Evolutionary conservation across 1,140 invertebrate genomes (phyloP).

Genomic region (Portunus trituberculatus): DNA sequence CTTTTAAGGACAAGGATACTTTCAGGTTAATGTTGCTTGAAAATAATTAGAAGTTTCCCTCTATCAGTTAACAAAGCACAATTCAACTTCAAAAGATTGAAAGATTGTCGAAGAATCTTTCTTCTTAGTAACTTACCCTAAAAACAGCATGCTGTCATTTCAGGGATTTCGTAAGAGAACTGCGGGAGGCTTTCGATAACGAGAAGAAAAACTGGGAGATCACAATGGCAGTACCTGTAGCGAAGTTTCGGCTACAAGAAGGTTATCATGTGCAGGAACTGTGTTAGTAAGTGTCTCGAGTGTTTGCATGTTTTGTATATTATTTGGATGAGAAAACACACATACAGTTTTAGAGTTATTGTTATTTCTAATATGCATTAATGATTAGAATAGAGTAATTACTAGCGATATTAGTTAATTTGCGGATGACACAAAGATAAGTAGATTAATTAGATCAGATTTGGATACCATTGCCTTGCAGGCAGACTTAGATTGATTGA

Average conservation of each 20-base stretch:
- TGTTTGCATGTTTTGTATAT: not conserved
- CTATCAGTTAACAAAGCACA: not conserved
- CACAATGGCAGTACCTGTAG: slow-evolving; percentile 83
- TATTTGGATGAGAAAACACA: no score
- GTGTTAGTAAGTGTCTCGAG: slow-evolving; percentile 70
- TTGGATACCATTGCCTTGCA: no score
- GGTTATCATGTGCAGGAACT: slow-evolving; percentile 81
- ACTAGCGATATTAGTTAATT: no score
- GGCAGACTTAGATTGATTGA: no score
- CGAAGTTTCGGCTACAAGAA: slow-evolving; percentile 79
- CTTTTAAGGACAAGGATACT: slow-evolving; percentile 81
- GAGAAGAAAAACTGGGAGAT: slow-evolving; percentile 81
- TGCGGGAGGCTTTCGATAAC: slow-evolving; percentile 82
- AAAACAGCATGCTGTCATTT: not conserved
- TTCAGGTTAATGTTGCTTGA: not conserved
- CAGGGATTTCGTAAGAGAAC: slow-evolving; percentile 81
- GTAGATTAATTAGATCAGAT: no score
- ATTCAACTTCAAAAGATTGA: not conserved
- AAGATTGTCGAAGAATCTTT: not conserved
- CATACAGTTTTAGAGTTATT: no score
- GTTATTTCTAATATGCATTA: no score
- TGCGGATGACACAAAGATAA: no score
- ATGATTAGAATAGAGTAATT: no score
- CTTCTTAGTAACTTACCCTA: not conserved
- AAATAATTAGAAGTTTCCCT: no score